Base-by-base conservation (phyloP, 2,797 vertebrate genomes). In the Pseudochromis fuscus region DNA sequence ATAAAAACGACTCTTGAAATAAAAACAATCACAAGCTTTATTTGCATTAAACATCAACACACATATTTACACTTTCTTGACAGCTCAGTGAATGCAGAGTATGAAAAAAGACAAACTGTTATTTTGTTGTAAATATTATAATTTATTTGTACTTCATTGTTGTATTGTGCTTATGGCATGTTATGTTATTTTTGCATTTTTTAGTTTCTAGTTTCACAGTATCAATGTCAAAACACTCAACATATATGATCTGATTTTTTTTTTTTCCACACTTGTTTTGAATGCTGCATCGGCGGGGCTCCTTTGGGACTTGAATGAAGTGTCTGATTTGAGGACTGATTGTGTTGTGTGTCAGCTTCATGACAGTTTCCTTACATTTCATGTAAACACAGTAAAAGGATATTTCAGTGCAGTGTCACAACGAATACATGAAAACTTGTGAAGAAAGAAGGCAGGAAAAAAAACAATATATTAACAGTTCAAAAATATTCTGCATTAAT, bases 1-100 rank as follows among this genome's bases (percentile, higher is more conserved):
- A 27, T 4, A 31, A 59, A 75, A 68, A 59, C 1, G 18, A 46
- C 12, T 65, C 46, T n/a, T 67, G 13, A 81, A 70, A 64, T 62
- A 63, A 78, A 81, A 86, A 83, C 38, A 67, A 52, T 30, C 21
- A 24, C 38, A 56, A 69, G 3, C 65, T 87, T 87, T 88, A 89
- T 91, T 91, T 56, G 23, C 68, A 59, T 65, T 23, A 27, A 75
- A 60, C 57, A 68, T 53, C 13, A 53, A 49, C 48, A 84, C 49
- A 80, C 37, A 78, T 56, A 19, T 70, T 51, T 67, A 78, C 30
- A 77, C 45, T 67, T 74, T 59, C 27, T 60, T 59, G 61, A 73
- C 27, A 83, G 42, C 13, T 69, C 19, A 67, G 1, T 60, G 7
- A 60, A 63, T 64, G 33, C 19, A 75, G 68, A 60, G 16, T 48